A percentile compares a stretch with the other conserved stretches of the same genome.
Conservation (phyloP, 1,140 invertebrate genomes). For the Hycleus phaleratus region DNA sequence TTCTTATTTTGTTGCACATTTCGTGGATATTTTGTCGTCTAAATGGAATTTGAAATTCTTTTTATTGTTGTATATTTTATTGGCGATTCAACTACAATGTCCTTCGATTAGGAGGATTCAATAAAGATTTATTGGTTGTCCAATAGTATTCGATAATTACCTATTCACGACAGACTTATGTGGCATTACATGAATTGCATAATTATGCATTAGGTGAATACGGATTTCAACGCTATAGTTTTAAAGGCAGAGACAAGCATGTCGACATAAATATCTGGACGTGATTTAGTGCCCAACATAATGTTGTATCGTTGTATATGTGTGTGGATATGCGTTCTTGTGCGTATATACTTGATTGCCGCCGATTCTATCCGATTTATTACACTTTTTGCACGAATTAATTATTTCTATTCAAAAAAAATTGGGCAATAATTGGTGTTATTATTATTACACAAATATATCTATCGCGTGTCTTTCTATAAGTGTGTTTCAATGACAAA, state of each 20-base stretch:
- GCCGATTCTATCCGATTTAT: too few species aligned
- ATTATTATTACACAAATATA: neutral
- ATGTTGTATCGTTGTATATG: neutral
- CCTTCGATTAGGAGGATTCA: too few species aligned
- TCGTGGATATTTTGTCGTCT: too few species aligned
- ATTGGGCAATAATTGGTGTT: too few species aligned
- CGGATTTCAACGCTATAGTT: constrained; percentile 16
- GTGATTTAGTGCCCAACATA: constrained; percentile 14
- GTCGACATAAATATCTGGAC: constrained; percentile 11
- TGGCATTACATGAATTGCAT: constrained; percentile 19
- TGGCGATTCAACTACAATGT: too few species aligned
- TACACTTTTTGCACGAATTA: too few species aligned
- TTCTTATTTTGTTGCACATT: too few species aligned
- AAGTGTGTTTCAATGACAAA: constrained; percentile 15
- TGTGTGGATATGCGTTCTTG: neutral
- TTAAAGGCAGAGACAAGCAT: constrained; percentile 11
- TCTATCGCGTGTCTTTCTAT: neutral
- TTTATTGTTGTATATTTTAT: too few species aligned
- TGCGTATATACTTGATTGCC: neutral
- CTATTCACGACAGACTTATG: constrained; percentile 18
- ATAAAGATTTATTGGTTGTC: neutral
- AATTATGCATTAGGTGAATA: constrained; percentile 21
- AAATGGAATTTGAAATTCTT: too few species aligned
- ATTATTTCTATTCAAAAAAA: too few species aligned
- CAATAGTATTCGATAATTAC: constrained; percentile 6